phyloP scores from a whole-genome alignment of 2,113 vertebrate species.

The Morone saxatilis region DNA sequence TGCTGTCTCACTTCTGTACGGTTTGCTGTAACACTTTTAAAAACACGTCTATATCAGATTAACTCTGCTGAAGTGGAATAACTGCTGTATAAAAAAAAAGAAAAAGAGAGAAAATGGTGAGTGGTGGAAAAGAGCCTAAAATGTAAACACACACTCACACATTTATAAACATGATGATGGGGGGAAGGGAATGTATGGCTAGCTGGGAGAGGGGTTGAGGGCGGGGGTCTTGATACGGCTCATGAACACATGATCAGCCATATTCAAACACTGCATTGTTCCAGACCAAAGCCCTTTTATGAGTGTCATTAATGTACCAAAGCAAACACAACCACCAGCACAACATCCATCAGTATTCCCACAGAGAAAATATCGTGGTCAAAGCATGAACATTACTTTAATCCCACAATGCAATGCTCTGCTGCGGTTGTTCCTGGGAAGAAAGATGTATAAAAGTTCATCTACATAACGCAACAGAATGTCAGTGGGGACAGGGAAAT shows the following conservation, averaged over 20 bases:
- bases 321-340: slow-evolving; percentile 36
- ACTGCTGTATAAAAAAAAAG: background rate
- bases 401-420: background rate
- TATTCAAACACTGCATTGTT: slow-evolving; percentile 71
- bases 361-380: background rate
- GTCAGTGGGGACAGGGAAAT: background rate
- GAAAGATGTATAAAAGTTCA: background rate
- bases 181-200: slow-evolving; percentile 27
- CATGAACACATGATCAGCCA: slow-evolving; percentile 67
- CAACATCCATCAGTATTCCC: background rate
- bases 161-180: slow-evolving; percentile 7
- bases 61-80: background rate
- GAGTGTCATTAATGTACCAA: slow-evolving; percentile 44
- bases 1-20: background rate
- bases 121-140: background rate
- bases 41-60: slow-evolving; percentile 2
- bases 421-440: background rate
- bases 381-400: background rate
- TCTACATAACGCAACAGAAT: background rate
- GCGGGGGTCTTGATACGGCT: slow-evolving; percentile 27
- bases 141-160: slow-evolving; percentile 18
- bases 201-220: slow-evolving; percentile 12
- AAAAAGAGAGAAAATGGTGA: background rate
- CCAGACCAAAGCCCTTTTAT: slow-evolving; percentile 43
- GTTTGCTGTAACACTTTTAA: background rate